These are phyloP conservation scores for Anolis apletophallus DNA, from an alignment of 2,797 vertebrate species.

Conservation along the genomic window DNA sequence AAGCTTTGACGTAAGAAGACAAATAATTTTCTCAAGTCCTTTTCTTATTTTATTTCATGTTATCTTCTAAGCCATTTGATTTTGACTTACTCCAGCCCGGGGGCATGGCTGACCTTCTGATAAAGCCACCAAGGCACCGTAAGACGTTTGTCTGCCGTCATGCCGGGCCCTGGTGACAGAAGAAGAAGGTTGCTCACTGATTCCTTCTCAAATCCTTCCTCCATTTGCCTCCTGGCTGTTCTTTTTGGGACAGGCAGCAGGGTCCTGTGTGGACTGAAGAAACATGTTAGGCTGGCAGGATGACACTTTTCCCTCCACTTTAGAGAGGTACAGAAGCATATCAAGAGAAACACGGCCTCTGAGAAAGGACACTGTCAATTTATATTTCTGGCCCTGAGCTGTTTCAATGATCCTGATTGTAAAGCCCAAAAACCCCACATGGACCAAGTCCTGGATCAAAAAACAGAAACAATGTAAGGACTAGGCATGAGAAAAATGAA, in stretches of 20 bases:
- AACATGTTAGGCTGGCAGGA: conserved; percentile 45
- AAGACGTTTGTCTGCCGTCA: conserved; percentile 18
- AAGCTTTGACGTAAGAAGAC: conserved; percentile 29
- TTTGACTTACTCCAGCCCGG: conserved; percentile 18
- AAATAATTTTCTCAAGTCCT: conserved; percentile 15
- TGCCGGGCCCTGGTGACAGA: background rate
- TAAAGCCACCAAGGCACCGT: conserved; percentile 13
- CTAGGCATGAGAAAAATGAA: too few relatives aligned
- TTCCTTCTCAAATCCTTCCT: conserved; percentile 38
- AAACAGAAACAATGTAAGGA: background rate
- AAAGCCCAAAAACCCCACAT: background rate
- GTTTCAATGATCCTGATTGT: background rate
- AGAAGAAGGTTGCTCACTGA: background rate
- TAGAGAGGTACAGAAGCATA: conserved; percentile 51
- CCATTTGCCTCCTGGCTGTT: conserved; percentile 40
- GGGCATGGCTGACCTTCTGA: conserved; percentile 49
- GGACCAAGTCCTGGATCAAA: background rate
- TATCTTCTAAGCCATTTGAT: conserved; percentile 40
- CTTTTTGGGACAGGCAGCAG: background rate
- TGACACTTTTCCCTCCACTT: conserved; percentile 33
- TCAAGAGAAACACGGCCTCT: conserved; percentile 48
- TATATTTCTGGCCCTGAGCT: background rate
- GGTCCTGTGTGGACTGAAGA: conserved; percentile 49
- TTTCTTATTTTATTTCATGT: conserved; percentile 9
- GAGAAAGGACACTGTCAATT: conserved; percentile 28